Base-by-base conservation (phyloP, 2,797 vertebrate genomes). In the Chrosomus eos region DNA sequence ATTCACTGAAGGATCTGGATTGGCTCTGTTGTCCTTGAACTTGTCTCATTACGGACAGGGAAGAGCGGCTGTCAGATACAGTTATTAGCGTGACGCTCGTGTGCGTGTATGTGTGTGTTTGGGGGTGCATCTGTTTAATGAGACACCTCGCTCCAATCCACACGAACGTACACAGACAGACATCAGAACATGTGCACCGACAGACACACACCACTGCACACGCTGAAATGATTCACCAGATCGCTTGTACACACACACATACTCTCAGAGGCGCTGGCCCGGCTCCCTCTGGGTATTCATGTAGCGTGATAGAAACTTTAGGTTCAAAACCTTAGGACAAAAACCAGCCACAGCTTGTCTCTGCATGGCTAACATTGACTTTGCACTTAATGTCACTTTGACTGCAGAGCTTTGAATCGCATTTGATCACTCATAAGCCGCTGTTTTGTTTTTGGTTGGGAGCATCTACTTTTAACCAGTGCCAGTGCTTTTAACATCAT, bases 41-140 rank as follows among this genome's bases (percentile, higher is more conserved):
- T 72, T 76, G 84, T 86, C 81, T 90, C 62, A 86, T 92, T 90
- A 90, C 86, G 26, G 83, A 85, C 80, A 76, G 70, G 76, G 72
- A 33, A 75, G 90, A 81, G 85, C 85, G 87, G 88, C 77, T 76
- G 80, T 80, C 78, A 85, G 68, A 84, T 86, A 90, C 87, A 83
- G 76, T 90, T 77, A 89, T 84, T 89, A 85, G 71, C 66, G 83
- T 51, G 75, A 85, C 53, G 76, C 38, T 72, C 3, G n/a, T 80
- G 76, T 68, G 43, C 31, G 7, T 36, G 60, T 38, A 26, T 83
- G 73, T 55, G 81, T 64, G 40, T 64, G 60, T 19, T 36, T 74
- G 60, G 55, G 76, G 60, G 60, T 43, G 53, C 66, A 36, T 87
- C 74, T 78, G 71, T 85, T 87, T 85, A 88, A 88, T 87, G 85